These are phyloP conservation scores for Epirrhoe alternata DNA, from an alignment of 2,888 invertebrate genomes.

Conservation along the genomic window DNA sequence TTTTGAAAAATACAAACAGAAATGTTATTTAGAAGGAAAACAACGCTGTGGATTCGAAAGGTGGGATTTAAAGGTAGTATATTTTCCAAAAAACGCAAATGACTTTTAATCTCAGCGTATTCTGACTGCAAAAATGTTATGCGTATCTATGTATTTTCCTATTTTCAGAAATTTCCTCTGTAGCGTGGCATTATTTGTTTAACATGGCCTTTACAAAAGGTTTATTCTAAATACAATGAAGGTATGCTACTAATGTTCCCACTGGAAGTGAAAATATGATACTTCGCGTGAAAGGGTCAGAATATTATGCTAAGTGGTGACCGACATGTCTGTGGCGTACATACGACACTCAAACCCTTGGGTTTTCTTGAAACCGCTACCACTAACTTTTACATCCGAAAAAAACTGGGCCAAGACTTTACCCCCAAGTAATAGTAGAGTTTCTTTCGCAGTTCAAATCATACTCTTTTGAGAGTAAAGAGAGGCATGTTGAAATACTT, in stretches of 20 bases:
- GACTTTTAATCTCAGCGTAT: background rate
- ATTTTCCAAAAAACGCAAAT: no score
- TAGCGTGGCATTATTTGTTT: background rate
- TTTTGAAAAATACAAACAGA: background rate
- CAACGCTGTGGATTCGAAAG: background rate
- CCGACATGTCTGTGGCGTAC: constrained; percentile 37
- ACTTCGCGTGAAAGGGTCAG: constrained; percentile 52
- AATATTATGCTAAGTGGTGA: constrained; percentile 41
- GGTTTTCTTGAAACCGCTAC: background rate
- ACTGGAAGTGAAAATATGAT: constrained; percentile 42
- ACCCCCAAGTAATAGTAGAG: no score
- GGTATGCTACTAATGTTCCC: constrained; percentile 27
- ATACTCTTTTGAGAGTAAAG: no score
- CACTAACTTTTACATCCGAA: background rate
- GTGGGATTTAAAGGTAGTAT: no score
- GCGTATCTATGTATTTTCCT: background rate
- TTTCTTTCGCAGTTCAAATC: no score
- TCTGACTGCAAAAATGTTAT: background rate
- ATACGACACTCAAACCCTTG: constrained; percentile 32
- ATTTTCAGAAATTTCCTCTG: background rate
- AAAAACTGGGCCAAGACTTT: no score
- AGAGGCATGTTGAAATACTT: no score
- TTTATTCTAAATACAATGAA: constrained; percentile 11
- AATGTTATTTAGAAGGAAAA: background rate
- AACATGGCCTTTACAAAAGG: constrained; percentile 7